phyloP scores from a whole-genome alignment of 2,113 vertebrate species.

The Centropristis striata region DNA sequence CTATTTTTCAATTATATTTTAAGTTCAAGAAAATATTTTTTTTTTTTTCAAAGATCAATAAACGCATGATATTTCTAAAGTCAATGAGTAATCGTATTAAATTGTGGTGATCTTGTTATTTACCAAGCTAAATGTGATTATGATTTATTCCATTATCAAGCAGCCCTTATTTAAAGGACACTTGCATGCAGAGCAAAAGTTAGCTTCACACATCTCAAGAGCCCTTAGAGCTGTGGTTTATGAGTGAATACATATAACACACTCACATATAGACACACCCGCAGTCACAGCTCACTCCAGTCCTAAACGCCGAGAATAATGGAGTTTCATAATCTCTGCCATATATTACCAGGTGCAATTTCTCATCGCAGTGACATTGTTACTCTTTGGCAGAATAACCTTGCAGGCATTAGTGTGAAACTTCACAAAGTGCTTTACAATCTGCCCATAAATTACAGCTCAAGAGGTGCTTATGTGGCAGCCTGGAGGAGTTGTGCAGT shows the following conservation, averaged over 20 bases:
- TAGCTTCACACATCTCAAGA: neutral
- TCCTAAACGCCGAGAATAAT: slow-evolving; percentile 33
- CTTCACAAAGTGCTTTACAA: slow-evolving; percentile 70
- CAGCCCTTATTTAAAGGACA: no score
- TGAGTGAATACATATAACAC: neutral
- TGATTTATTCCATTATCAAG: no score
- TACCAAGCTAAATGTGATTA: neutral
- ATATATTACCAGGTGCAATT: slow-evolving; percentile 45
- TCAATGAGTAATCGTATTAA: no score
- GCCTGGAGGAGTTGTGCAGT: slow-evolving; percentile 51
- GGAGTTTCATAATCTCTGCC: slow-evolving; percentile 37
- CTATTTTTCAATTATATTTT: no score
- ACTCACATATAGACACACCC: neutral
- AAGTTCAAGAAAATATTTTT: no score
- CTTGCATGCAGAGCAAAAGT: neutral
- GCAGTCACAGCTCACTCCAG: slow-evolving; percentile 12
- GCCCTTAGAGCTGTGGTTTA: slow-evolving; percentile 18
- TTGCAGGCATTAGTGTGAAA: slow-evolving; percentile 62
- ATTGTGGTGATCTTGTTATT: no score
- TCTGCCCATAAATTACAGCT: slow-evolving; percentile 67
- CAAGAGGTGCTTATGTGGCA: slow-evolving; percentile 59
- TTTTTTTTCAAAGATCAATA: no score
- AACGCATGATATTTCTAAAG: no score
- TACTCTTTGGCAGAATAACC: slow-evolving; percentile 68
- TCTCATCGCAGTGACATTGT: slow-evolving; percentile 61